Conservation (phyloP, 2,888 invertebrate genomes). For the Pristionchus entomophagus region DNA sequence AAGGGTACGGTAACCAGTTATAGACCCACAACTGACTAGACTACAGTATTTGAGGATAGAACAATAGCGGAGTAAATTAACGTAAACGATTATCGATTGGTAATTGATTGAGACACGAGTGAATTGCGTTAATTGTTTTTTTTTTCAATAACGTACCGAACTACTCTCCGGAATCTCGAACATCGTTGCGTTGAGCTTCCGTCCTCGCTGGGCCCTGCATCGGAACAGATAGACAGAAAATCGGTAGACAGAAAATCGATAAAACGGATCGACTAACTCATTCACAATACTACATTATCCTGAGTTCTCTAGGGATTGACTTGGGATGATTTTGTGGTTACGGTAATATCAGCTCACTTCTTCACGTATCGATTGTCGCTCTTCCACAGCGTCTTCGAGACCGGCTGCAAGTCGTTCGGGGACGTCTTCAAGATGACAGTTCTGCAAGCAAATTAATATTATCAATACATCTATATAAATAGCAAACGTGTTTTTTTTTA, state of each 20-base stretch:
- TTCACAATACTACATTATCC: too few relatives aligned
- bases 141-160: too few relatives aligned
- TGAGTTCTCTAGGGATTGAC: too few relatives aligned
- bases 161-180: conserved; percentile 11
- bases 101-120: too few relatives aligned
- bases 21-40: background rate
- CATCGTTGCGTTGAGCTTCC: background rate
- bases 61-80: too few relatives aligned
- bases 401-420: background rate
- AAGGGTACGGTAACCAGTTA: background rate
- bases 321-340: too few relatives aligned
- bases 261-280: background rate
- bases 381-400: background rate
- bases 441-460: too few relatives aligned
- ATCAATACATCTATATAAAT: too few relatives aligned
- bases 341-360: too few relatives aligned
- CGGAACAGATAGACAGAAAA: background rate
- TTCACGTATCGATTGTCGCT: background rate
- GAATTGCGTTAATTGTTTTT: too few relatives aligned
- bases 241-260: background rate
- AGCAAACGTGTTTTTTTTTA: too few relatives aligned
- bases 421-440: background rate
- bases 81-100: too few relatives aligned
- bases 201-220: background rate
- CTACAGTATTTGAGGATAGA: background rate